These are phyloP conservation scores for Microcebus tavaratra DNA, from an alignment of 2,113 vertebrate species.

Conservation along the genomic window DNA sequence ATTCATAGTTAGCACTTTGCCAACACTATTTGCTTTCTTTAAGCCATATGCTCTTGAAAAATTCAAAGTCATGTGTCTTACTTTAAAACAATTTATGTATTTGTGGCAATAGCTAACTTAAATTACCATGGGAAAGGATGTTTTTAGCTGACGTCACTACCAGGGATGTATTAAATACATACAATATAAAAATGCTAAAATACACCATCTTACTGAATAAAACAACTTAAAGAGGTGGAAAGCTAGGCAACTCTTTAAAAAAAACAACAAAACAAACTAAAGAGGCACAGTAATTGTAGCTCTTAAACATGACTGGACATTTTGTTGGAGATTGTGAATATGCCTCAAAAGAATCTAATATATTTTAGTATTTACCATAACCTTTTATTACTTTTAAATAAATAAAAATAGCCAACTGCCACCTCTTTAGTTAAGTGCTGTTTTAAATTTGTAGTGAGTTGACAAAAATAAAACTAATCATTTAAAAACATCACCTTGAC, in stretches of 20 bases:
- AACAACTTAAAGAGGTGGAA: not conserved
- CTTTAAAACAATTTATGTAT: not conserved
- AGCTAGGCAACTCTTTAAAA: not conserved
- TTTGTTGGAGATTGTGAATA: not conserved
- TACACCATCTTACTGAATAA: not conserved
- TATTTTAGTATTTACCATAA: not conserved
- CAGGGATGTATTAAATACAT: not conserved
- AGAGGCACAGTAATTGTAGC: not conserved
- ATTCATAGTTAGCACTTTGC: not conserved
- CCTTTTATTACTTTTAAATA: not conserved
- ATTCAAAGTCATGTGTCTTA: not conserved
- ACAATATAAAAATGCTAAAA: not conserved
- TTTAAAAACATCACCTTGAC: not conserved
- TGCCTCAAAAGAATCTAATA: not conserved
- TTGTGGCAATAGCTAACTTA: not conserved
- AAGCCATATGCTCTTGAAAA: constrained; percentile 19
- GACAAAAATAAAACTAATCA: constrained; percentile 45
- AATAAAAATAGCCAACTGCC: constrained; percentile 35
- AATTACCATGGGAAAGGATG: not conserved
- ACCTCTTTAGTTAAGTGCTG: not conserved
- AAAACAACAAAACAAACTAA: not conserved
- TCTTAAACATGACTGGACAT: not conserved
- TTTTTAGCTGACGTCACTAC: not conserved
- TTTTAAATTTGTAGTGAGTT: constrained; percentile 34
- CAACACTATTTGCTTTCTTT: constrained; percentile 9